These are phyloP conservation scores for Miichthys miiuy DNA, from an alignment of 2,797 vertebrate species.

Conservation along the genomic window DNA sequence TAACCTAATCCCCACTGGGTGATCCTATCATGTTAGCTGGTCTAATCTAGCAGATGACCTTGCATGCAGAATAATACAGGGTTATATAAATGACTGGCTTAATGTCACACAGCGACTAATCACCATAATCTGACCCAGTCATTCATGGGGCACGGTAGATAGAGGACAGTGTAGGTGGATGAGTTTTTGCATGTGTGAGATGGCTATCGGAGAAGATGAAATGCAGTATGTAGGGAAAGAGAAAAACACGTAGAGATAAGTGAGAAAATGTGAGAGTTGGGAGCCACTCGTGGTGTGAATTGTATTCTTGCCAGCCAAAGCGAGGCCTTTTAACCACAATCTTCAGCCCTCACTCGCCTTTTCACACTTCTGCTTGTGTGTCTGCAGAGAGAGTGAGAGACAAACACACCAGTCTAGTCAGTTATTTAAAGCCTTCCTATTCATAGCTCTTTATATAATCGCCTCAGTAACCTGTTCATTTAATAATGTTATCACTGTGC, in stretches of 20 bases:
- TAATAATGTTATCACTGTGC: constrained; percentile 39
- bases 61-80: constrained; percentile 53
- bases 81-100: constrained; percentile 78
- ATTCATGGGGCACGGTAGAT: constrained; percentile 37
- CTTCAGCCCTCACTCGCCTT: constrained; percentile 1
- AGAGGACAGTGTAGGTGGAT: constrained; percentile 12
- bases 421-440: constrained; percentile 69
- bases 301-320: constrained; percentile 12
- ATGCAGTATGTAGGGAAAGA: not conserved
- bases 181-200: constrained; percentile 1
- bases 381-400: constrained; percentile 21
- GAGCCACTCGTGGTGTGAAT: constrained; percentile 13
- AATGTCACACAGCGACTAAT: constrained; percentile 72
- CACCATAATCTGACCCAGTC: constrained; percentile 74
- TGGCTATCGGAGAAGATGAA: not conserved
- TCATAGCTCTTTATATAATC: constrained; percentile 62
- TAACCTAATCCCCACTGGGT: constrained; percentile 67
- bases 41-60: constrained; percentile 77
- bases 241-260: not conserved
- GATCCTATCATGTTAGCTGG: constrained; percentile 72
- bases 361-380: constrained; percentile 21
- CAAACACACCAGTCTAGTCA: constrained; percentile 33
- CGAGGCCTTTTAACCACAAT: constrained; percentile 26
- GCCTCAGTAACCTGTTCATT: constrained; percentile 46
- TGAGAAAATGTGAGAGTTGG: not conserved